These are phyloP conservation scores for Bombylius discolor DNA, from an alignment of 2,888 invertebrate genomes.

Conservation along the genomic window DNA sequence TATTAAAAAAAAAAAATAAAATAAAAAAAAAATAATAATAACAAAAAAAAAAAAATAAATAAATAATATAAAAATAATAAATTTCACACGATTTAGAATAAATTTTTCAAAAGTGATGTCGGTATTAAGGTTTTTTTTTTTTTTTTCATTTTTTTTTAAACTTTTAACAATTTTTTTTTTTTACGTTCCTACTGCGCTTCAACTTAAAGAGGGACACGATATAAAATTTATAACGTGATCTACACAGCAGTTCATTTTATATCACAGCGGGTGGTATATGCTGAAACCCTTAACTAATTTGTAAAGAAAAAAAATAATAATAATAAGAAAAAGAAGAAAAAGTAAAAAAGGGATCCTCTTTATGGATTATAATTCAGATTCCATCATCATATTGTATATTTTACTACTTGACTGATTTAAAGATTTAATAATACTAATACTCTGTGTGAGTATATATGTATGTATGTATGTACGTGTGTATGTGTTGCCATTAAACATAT, in stretches of 20 bases:
- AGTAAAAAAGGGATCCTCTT: background rate
- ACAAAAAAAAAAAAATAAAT: background rate
- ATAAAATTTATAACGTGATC: constrained; percentile 5
- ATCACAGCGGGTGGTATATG: constrained; percentile 9
- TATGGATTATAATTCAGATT: too few relatives aligned
- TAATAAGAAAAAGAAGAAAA: background rate
- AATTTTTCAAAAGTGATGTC: background rate
- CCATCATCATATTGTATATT: too few relatives aligned
- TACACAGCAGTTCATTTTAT: constrained; percentile 10
- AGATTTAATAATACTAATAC: too few relatives aligned
- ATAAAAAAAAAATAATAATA: too few relatives aligned
- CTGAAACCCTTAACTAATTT: constrained; percentile 11
- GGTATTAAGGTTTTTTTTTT: background rate
- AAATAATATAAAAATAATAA: too few relatives aligned
- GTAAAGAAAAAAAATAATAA: background rate
- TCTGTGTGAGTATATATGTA: too few relatives aligned
- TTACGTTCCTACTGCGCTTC: too few relatives aligned
- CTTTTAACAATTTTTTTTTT: too few relatives aligned
- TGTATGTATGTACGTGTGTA: too few relatives aligned
- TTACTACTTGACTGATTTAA: too few relatives aligned
- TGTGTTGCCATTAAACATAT: too few relatives aligned
- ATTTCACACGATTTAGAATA: background rate
- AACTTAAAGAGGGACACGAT: background rate
- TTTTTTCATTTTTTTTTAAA: background rate
- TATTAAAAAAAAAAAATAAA: background rate